Conservation (phyloP, 2,797 vertebrate genomes). For the Malacoctenus gilli region DNA sequence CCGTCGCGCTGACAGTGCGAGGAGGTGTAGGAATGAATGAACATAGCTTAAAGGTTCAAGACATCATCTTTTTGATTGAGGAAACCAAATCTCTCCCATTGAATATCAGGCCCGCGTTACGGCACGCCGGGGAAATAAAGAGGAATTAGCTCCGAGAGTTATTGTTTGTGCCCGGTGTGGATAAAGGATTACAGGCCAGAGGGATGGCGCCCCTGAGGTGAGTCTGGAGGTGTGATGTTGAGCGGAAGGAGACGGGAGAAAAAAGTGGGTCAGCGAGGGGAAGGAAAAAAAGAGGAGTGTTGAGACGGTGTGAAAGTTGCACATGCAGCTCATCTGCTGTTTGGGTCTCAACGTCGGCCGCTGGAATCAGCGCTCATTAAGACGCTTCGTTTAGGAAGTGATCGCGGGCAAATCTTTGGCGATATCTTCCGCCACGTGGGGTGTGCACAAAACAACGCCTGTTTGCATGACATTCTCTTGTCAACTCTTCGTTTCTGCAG, state of each 20-base stretch:
- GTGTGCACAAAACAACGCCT: constrained; percentile 34
- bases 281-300: constrained; percentile 58
- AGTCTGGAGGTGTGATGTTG: constrained; percentile 46
- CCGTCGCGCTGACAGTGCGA: constrained; percentile 15
- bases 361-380: constrained; percentile 19
- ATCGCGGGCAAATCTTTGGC: constrained; percentile 12
- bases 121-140: constrained; percentile 72
- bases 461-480: constrained; percentile 35
- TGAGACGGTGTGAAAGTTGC: constrained; percentile 47
- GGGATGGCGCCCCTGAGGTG: constrained; percentile 42
- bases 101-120: constrained; percentile 39
- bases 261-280: constrained; percentile 63
- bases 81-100: constrained; percentile 59
- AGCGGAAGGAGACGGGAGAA: constrained; percentile 31
- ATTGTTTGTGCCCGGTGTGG: constrained; percentile 59
- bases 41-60: constrained; percentile 42
- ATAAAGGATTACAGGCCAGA: constrained; percentile 43
- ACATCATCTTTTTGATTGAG: constrained; percentile 43
- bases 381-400: constrained; percentile 14
- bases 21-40: constrained; percentile 35
- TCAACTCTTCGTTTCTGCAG: constrained; percentile 38
- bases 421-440: constrained; percentile 27
- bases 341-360: constrained; percentile 17
- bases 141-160: constrained; percentile 60
- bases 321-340: constrained; percentile 43